phyloP scores from a whole-genome alignment of 2,797 vertebrate genomes.

The Zalophus californianus region DNA sequence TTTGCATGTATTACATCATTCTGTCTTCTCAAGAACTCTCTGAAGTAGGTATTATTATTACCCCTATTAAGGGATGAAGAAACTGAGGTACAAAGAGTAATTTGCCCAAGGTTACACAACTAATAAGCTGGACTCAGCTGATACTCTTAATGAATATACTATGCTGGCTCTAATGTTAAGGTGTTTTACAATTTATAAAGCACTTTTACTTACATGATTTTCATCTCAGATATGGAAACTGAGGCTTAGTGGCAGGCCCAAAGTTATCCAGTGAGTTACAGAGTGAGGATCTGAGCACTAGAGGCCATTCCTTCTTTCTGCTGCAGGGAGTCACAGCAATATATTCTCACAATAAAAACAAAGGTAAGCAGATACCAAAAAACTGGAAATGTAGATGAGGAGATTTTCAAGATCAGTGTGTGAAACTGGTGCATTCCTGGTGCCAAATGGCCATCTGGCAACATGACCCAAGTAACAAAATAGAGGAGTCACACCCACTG shows the following conservation, averaged over 20 bases:
- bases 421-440: background rate
- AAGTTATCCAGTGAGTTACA: background rate
- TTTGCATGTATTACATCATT: background rate
- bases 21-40: slow-evolving; percentile 30
- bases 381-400: background rate
- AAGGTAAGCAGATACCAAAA: background rate
- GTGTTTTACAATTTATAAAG: background rate
- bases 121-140: background rate
- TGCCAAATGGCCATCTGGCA: background rate
- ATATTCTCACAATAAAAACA: background rate
- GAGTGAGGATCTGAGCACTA: background rate
- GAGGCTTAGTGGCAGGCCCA: background rate
- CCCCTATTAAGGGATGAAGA: background rate
- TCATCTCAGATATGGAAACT: slow-evolving; percentile 37
- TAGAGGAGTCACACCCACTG: background rate
- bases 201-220: background rate
- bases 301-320: background rate
- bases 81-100: background rate
- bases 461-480: background rate
- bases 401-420: background rate
- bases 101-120: background rate
- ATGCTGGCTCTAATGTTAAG: background rate
- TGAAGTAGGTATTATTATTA: background rate
- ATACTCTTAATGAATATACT: background rate
- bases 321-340: background rate